Evolutionary conservation across 1,140 invertebrate species (phyloP).

Genomic region (Aricia agestis): DNA sequence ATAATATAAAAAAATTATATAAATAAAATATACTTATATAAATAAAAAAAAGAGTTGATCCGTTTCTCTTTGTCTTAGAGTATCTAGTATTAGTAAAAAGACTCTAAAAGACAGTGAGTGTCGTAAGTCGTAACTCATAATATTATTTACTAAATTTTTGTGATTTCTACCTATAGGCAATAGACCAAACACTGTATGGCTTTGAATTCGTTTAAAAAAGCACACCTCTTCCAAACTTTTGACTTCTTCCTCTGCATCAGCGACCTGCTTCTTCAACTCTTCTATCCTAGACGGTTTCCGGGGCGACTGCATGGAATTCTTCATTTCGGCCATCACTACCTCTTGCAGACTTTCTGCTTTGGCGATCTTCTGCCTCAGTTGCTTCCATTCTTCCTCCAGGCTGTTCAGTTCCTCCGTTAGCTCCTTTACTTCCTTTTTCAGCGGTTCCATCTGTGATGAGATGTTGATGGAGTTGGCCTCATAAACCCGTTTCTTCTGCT

Average conservation of each 20-base stretch:
- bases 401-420: slow-evolving; percentile 63
- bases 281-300: slow-evolving; percentile 71
- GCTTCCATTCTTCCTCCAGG: slow-evolving; percentile 75
- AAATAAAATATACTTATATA: no score
- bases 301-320: slow-evolving; percentile 69
- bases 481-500: slow-evolving; percentile 72
- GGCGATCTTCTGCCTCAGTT: slow-evolving; percentile 70
- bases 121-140: no score
- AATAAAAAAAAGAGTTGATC: no score
- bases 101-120: no score
- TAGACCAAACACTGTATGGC: no score
- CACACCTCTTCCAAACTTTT: slow-evolving; percentile 70
- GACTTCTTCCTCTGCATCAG: slow-evolving; percentile 60
- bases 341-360: slow-evolving; percentile 74
- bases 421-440: slow-evolving; percentile 65
- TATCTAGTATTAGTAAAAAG: no score
- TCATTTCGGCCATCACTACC: slow-evolving; percentile 70
- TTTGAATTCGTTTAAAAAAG: no score
- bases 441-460: slow-evolving; percentile 72
- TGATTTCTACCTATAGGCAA: no score
- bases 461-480: slow-evolving; percentile 73
- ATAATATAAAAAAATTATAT: no score
- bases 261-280: slow-evolving; percentile 60
- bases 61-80: no score
- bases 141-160: no score